Conservation (phyloP, 1,140 invertebrate species). For the Heliconius eleuchia region DNA sequence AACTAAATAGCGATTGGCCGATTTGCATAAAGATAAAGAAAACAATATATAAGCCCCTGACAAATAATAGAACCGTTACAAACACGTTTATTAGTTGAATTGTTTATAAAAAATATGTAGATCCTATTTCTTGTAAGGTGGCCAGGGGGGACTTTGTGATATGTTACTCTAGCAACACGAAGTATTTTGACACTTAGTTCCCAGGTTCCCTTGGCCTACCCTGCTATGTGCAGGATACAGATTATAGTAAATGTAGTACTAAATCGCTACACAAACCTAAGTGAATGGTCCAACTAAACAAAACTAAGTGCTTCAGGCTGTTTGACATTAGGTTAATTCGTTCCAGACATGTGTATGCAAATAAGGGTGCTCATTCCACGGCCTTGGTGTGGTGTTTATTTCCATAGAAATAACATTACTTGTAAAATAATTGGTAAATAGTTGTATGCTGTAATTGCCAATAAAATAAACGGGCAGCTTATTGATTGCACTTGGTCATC, state of each 20-base stretch:
- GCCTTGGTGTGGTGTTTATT: constrained; percentile 17
- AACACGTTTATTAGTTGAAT: neutral
- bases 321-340: constrained; percentile 2
- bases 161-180: too few relatives aligned
- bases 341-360: constrained; percentile 22
- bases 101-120: neutral
- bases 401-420: constrained; percentile 20
- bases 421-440: neutral
- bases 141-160: too few relatives aligned
- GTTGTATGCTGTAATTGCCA: neutral
- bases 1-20: neutral
- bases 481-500: neutral
- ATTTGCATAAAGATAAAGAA: constrained; percentile 14
- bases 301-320: neutral
- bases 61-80: neutral
- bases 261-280: neutral
- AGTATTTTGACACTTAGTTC: too few relatives aligned
- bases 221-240: too few relatives aligned
- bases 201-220: too few relatives aligned
- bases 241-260: too few relatives aligned
- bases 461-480: neutral
- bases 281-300: neutral
- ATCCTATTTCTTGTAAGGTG: neutral
- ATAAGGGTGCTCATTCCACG: constrained; percentile 17
- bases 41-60: neutral